phyloP scores from a whole-genome alignment of 2,888 invertebrate genomes.

The Noctua pronuba region DNA sequence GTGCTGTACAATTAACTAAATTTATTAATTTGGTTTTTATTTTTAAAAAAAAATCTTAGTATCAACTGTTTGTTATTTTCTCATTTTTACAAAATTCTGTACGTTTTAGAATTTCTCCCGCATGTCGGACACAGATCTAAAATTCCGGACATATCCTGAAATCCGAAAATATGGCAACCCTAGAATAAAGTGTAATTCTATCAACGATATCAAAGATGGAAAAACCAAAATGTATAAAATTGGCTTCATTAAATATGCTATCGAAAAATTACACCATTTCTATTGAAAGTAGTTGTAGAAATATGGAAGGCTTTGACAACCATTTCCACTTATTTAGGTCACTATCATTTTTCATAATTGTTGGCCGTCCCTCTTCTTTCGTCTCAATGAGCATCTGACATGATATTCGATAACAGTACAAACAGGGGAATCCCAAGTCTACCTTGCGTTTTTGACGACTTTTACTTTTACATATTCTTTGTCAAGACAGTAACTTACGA shows the following conservation, averaged over 20 bases:
- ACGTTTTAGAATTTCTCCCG: too few relatives aligned
- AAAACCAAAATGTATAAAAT: not conserved
- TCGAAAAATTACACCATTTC: accelerated
- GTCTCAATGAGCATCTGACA: not conserved
- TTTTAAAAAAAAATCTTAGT: too few relatives aligned
- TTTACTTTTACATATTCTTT: not conserved
- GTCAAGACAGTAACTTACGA: not conserved
- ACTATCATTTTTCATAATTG: not conserved
- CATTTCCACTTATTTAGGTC: not conserved
- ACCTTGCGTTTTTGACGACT: not conserved
- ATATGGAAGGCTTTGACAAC: not conserved
- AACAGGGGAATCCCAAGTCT: not conserved
- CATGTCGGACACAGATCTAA: too few relatives aligned
- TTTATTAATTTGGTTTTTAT: not conserved
- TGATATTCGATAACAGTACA: not conserved
- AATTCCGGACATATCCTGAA: not conserved
- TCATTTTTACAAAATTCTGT: too few relatives aligned
- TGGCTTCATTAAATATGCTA: not conserved
- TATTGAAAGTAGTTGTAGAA: not conserved
- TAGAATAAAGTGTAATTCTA: not conserved
- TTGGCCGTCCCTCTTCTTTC: not conserved
- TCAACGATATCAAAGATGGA: not conserved
- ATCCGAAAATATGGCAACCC: too few relatives aligned
- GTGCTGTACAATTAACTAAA: too few relatives aligned
- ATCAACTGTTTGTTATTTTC: not conserved